Conservation (phyloP, 1,140 invertebrate species). For the Drosophila repletoides region DNA sequence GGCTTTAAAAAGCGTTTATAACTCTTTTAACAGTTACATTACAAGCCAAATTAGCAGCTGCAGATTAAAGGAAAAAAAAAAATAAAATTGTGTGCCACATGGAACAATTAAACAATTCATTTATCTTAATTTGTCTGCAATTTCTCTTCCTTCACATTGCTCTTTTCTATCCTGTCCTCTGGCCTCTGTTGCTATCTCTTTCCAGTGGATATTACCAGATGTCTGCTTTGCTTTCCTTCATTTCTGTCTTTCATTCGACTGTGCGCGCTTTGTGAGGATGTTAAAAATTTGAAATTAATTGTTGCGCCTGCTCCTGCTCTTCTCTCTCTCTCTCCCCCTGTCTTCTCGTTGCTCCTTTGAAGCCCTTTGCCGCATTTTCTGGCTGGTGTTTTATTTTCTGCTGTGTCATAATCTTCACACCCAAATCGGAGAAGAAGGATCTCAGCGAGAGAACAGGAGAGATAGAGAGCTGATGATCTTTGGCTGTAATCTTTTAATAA, state of each 20-base stretch:
- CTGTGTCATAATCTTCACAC: conserved; percentile 80
- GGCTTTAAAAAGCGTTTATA: no score
- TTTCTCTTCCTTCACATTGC: conserved; percentile 35
- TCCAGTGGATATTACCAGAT: conserved; percentile 41
- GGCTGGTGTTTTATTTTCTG: conserved; percentile 52
- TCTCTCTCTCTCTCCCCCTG: background rate
- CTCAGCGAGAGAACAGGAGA: conserved; percentile 11
- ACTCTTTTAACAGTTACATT: conserved; percentile 40
- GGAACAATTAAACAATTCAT: conserved; percentile 78
- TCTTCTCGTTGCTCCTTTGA: conserved; percentile 15
- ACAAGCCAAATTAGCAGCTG: conserved; percentile 61
- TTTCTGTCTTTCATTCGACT: background rate
- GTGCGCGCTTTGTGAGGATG: conserved; percentile 27
- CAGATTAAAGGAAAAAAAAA: no score
- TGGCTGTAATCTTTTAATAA: conserved; percentile 78
- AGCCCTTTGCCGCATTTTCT: conserved; percentile 15
- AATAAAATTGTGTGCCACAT: conserved; percentile 51
- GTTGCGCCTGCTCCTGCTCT: conserved; percentile 45
- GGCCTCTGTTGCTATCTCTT: conserved; percentile 7
- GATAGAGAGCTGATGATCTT: conserved; percentile 58
- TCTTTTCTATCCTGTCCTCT: background rate
- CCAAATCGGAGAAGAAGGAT: conserved; percentile 53
- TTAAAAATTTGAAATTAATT: conserved; percentile 79
- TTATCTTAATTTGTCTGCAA: conserved; percentile 79
- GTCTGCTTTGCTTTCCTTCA: conserved; percentile 19